Evolutionary conservation across 2,888 invertebrate genomes (phyloP).

Genomic region (Ophion obscuratus): DNA sequence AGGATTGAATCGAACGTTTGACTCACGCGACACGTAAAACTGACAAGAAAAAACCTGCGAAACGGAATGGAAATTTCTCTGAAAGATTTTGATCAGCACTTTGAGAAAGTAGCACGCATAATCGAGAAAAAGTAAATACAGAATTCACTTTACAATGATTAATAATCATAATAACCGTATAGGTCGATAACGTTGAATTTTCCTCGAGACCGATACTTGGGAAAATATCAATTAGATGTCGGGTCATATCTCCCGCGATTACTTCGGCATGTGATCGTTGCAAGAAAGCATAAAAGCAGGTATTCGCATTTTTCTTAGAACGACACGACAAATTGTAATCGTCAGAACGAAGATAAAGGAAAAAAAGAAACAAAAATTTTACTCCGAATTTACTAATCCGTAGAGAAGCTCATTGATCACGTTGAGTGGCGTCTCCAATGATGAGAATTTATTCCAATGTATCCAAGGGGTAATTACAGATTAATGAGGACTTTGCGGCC

Average conservation of each 20-base stretch:
- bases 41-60: background rate
- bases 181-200: slow-evolving; percentile 24
- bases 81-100: slow-evolving; percentile 61
- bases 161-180: slow-evolving; percentile 26
- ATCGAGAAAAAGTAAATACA: slow-evolving; percentile 42
- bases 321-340: slow-evolving; percentile 4
- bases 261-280: slow-evolving; percentile 15
- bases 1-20: slow-evolving; percentile 23
- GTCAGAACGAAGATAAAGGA: background rate
- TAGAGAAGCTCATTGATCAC: slow-evolving; percentile 10
- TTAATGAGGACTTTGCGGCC: slow-evolving; percentile 43
- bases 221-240: slow-evolving; percentile 21
- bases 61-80: slow-evolving; percentile 32
- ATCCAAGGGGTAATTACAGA: slow-evolving; percentile 48
- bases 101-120: slow-evolving; percentile 52
- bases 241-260: slow-evolving; percentile 13
- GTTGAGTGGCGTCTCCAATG: background rate
- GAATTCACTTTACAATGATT: slow-evolving; percentile 12
- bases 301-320: background rate
- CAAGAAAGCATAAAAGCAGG: background rate
- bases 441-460: slow-evolving; percentile 12
- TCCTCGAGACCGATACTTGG: background rate
- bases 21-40: background rate
- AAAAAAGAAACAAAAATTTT: slow-evolving; percentile 6
- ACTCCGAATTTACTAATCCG: slow-evolving; percentile 8